These are phyloP conservation scores for Odocoileus virginianus DNA, from an alignment of 2,113 vertebrate genomes.

Conservation along the genomic window DNA sequence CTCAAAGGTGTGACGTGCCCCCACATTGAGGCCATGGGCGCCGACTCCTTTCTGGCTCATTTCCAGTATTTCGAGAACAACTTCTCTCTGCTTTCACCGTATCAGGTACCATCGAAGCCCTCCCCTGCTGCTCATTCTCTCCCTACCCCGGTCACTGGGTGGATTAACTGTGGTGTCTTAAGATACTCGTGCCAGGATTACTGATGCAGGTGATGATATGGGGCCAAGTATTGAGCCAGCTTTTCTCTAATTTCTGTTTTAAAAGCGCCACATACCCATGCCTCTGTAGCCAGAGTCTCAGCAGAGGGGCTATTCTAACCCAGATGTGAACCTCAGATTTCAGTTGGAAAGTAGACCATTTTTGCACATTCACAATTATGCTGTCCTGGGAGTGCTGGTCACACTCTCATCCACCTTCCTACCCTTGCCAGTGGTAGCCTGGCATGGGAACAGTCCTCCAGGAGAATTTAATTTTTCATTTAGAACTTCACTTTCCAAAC, in stretches of 20 bases:
- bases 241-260: neutral
- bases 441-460: neutral
- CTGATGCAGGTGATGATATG: neutral
- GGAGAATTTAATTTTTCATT: neutral
- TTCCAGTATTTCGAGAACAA: constrained; percentile 80
- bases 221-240: neutral
- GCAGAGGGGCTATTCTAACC: neutral
- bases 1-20: constrained; percentile 83
- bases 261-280: neutral
- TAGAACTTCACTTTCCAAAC: neutral
- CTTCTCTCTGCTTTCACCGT: constrained; percentile 79
- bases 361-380: neutral
- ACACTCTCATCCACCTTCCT: too few species aligned
- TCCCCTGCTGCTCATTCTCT: neutral
- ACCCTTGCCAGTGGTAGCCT: neutral
- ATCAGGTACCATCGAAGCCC: constrained; percentile 78
- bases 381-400: neutral
- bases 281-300: neutral
- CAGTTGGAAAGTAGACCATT: fast-evolving
- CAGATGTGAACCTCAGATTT: neutral
- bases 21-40: constrained; percentile 78
- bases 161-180: neutral
- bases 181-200: neutral
- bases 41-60: constrained; percentile 70
- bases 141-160: neutral